A percentile compares a stretch with the other conserved stretches of the same genome.
These are phyloP conservation scores for Acronicta alni DNA, from an alignment of 2,888 invertebrate species.

Conservation along the genomic window DNA sequence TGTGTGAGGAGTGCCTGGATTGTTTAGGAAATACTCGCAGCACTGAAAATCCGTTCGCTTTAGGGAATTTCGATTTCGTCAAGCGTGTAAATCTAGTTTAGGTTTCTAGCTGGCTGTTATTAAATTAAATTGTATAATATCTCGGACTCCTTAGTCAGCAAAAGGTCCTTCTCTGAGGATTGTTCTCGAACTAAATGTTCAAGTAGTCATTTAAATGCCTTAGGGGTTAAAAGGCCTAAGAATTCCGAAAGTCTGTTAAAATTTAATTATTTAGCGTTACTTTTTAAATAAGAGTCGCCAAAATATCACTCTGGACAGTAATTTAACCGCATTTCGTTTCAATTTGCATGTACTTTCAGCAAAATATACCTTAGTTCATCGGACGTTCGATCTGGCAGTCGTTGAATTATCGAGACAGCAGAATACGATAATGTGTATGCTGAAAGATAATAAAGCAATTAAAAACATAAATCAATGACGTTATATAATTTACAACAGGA, in stretches of 20 bases:
- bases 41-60: constrained; percentile 39
- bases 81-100: constrained; percentile 24
- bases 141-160: not conserved
- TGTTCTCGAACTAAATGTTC: not conserved
- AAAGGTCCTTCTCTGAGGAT: not conserved
- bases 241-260: not conserved
- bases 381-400: too few species aligned
- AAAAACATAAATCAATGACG: too few species aligned
- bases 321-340: too few species aligned
- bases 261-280: not conserved
- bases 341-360: too few species aligned
- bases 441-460: too few species aligned
- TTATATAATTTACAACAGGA: too few species aligned
- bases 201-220: not conserved
- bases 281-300: not conserved
- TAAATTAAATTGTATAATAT: constrained; percentile 15
- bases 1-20: constrained; percentile 34
- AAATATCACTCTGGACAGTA: not conserved
- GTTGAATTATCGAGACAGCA: too few species aligned
- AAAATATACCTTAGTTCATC: too few species aligned
- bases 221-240: not conserved
- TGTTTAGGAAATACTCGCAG: constrained; percentile 41
- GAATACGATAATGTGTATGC: too few species aligned
- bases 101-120: constrained; percentile 20
- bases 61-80: constrained; percentile 29